Percentiles rank a stretch among this genome's conserved stretches.
These are phyloP conservation scores for Ornithoptera priamus DNA, from an alignment of 2,888 invertebrate species.

Conservation along the genomic window DNA sequence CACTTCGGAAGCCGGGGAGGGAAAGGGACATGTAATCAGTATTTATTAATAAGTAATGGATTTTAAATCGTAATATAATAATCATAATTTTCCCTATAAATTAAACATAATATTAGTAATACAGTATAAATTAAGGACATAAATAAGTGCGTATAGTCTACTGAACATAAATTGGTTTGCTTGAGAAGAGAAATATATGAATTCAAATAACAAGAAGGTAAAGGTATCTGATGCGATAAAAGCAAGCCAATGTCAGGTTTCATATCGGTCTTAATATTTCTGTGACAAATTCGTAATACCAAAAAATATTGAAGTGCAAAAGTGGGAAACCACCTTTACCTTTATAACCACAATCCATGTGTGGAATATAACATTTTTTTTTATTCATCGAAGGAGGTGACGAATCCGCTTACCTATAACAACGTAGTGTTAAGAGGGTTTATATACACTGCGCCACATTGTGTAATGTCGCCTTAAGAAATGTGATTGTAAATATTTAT, in stretches of 20 bases:
- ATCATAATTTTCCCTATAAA: no score
- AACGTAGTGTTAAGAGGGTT: no score
- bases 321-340: neutral
- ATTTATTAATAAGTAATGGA: no score
- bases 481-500: no score
- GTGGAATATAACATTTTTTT: neutral
- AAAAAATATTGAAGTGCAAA: neutral
- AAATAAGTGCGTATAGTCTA: neutral
- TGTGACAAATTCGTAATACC: conserved; percentile 20
- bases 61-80: no score
- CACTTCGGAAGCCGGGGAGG: no score
- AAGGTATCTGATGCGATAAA: conserved; percentile 11
- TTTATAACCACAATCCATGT: neutral
- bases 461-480: no score
- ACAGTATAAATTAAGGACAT: no score
- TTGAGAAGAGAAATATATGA: conserved; percentile 7
- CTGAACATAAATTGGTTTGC: neutral
- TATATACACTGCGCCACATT: no score
- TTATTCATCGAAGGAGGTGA: neutral
- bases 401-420: no score
- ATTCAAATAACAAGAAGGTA: conserved; percentile 20
- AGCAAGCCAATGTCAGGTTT: conserved; percentile 16
- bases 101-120: no score
- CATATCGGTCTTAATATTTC: conserved; percentile 6
- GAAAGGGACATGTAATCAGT: no score